A percentile compares a stretch with the other conserved stretches of the same genome.
Conservation (phyloP, 2,113 vertebrate genomes). For the Thomomys bottae region DNA sequence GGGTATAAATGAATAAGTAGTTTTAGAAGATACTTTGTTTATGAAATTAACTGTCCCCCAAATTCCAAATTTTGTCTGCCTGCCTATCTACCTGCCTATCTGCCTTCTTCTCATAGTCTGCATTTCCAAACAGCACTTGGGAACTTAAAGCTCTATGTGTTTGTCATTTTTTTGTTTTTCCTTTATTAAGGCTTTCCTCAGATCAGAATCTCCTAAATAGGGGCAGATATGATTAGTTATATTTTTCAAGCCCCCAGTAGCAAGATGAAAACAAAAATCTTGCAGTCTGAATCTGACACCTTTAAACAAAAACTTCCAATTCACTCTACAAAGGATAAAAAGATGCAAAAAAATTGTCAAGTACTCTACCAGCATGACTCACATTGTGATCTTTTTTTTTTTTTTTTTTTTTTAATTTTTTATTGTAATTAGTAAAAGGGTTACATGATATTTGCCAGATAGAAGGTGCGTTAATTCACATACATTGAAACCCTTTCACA, state of each 20-base stretch:
- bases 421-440: no score
- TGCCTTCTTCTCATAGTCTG: neutral
- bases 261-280: neutral
- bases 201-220: neutral
- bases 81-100: neutral
- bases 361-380: neutral
- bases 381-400: neutral
- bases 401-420: neutral
- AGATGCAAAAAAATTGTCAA: neutral
- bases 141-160: neutral
- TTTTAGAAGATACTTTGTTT: conserved; percentile 20
- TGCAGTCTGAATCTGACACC: neutral
- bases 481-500: no score
- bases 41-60: neutral
- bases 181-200: neutral
- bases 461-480: no score
- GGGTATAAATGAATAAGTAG: neutral
- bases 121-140: conserved; percentile 5
- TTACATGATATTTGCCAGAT: no score
- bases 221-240: neutral
- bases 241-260: neutral
- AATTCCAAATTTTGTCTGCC: neutral
- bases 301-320: conserved; percentile 35
- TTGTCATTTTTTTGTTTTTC: neutral
- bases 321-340: conserved; percentile 34